These are phyloP conservation scores for Trachythela sp. DNA, from an alignment of 64 coral and sea anemone genomes.

Conservation along the genomic window DNA sequence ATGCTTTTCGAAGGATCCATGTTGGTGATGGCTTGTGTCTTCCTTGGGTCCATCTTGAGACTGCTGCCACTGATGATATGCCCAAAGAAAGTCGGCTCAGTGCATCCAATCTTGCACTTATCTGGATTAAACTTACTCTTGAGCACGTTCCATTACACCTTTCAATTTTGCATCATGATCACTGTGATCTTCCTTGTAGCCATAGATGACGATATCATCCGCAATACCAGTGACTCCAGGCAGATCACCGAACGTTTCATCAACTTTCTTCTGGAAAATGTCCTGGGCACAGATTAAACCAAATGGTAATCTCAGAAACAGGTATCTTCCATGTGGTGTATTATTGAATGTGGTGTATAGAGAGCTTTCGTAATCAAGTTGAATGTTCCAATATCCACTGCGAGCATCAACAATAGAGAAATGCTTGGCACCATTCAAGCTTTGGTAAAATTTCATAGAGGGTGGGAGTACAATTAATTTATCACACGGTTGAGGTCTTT, in stretches of 20 bases:
- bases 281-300: neutral
- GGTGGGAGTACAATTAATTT: constrained; percentile 30
- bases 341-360: constrained; percentile 15
- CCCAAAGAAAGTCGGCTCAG: constrained; percentile 21
- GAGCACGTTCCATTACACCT: neutral
- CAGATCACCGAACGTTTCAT: constrained; percentile 46
- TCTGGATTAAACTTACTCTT: constrained; percentile 13
- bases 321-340: too few species aligned
- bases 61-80: constrained; percentile 26
- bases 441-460: constrained; percentile 20
- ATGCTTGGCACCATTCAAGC: constrained; percentile 17
- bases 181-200: constrained; percentile 8
- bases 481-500: constrained; percentile 26
- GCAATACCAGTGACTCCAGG: constrained; percentile 35
- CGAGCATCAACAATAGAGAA: constrained; percentile 31
- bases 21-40: neutral
- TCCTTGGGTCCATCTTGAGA: neutral
- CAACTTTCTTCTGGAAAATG: constrained; percentile 24
- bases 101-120: constrained; percentile 33
- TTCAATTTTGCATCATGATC: neutral
- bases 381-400: constrained; percentile 14
- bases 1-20: neutral
- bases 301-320: neutral
- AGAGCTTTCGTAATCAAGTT: neutral
- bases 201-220: constrained; percentile 36